Percentiles rank a stretch among this genome's conserved stretches.
Evolutionary conservation across 2,113 vertebrate species (phyloP).

Genomic region (Pedionomus torquatus): DNA sequence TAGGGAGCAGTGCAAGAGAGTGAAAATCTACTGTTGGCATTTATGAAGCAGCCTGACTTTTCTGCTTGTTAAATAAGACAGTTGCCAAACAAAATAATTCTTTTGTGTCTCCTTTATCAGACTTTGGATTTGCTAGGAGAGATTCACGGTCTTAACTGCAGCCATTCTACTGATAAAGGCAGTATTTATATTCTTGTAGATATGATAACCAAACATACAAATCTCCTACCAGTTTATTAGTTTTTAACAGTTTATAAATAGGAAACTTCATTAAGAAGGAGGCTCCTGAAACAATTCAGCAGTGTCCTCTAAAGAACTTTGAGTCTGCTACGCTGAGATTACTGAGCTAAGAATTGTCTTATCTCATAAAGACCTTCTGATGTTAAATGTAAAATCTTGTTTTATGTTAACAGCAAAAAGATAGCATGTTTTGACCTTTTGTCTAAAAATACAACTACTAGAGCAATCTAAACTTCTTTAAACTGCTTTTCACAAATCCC

Average conservation of each 20-base stretch:
- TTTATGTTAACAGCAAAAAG: neutral
- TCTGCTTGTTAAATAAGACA: neutral
- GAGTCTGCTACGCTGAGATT: neutral
- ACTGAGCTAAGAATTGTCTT: neutral
- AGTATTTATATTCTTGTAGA: slow-evolving; percentile 14
- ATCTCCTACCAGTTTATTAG: slow-evolving; percentile 27
- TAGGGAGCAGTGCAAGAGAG: neutral
- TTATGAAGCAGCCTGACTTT: neutral
- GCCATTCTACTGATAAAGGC: neutral
- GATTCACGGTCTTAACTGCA: neutral
- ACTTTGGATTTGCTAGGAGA: neutral
- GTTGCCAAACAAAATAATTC: slow-evolving; percentile 53
- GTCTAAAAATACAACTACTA: neutral
- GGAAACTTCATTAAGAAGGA: neutral
- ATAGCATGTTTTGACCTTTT: neutral
- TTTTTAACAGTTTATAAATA: slow-evolving; percentile 42
- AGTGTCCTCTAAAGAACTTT: neutral
- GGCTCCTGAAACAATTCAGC: neutral
- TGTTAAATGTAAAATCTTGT: neutral
- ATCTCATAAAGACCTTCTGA: neutral
- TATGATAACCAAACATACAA: neutral
- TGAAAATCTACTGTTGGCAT: neutral
- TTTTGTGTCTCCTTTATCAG: neutral
- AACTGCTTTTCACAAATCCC: neutral
- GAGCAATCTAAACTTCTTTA: neutral